Base-by-base conservation (phyloP, 2,888 invertebrate genomes). In the Orchesella flavescens region DNA sequence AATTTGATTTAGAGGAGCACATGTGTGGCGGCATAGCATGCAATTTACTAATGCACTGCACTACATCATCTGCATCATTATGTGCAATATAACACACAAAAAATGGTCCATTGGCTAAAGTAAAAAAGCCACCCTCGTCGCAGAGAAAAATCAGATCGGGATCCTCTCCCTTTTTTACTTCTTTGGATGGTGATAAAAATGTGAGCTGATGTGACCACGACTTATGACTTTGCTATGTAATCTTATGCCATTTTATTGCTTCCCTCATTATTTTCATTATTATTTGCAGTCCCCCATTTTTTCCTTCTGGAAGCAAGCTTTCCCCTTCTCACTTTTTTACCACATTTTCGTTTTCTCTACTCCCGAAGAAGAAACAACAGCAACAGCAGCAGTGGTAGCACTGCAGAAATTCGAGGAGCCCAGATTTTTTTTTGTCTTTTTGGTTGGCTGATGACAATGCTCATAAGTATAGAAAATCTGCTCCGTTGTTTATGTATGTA, bases 141-240 rank as follows among this genome's bases (percentile, higher is more conserved):
- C 73, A n/a, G n/a, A n/a, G n/a, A n/a, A n/a, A n/a, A n/a, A 65
- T 79, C 34, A 2, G 3, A 34, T 34, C 34, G 34, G 3, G 3
- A 34, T 34, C 34, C 3, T 77, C 24, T 63, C 19, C 23, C 23
- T 13, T 15, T 21, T 46, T 21, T 23, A n/a, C 72, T 43, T n/a
- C n/a, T n/a, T n/a, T 34, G 44, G 46, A 63, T 24, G 72, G 66
- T 57, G 73, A 80, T 73, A 80, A 80, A 77, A 80, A 80, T 66
- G 74, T 68, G 74, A 81, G 59, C 81, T 53, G 74, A 75, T 81
- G 81, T 81, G 81, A 74, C 81, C 81, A 69, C 81, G 81, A 81
- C 81, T 74, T 81, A 74, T 81, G 81, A 81, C 81, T 81, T 59
- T 81, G 65, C 71, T 55, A n/a, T 72, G 80, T 80, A 80, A 80